phyloP scores from a whole-genome alignment of 2,113 vertebrate species.

The Hydrolagus affinis region DNA sequence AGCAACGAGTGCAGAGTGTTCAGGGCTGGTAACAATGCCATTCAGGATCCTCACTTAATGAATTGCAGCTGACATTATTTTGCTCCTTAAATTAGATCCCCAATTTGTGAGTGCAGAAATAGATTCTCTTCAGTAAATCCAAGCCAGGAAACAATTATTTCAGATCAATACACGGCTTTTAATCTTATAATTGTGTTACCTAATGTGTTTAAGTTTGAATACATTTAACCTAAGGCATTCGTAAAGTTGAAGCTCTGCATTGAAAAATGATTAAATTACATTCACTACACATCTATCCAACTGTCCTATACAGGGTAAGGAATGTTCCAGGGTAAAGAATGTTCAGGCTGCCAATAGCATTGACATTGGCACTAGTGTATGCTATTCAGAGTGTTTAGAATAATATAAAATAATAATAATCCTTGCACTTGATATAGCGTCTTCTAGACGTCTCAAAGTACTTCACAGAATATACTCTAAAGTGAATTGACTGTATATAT shows the following conservation, averaged over 20 bases:
- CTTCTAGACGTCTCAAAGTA: too few species aligned
- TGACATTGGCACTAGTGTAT: too few species aligned
- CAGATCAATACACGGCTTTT: not conserved
- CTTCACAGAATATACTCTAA: too few species aligned
- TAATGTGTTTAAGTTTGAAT: conserved; percentile 2
- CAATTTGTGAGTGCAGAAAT: not conserved
- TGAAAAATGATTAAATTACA: too few species aligned
- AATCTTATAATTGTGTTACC: conserved; percentile 1
- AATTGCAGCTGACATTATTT: not conserved
- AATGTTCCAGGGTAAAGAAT: too few species aligned
- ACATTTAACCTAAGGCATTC: not conserved
- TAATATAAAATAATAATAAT: too few species aligned
- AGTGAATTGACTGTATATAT: too few species aligned
- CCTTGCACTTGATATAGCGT: too few species aligned
- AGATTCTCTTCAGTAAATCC: not conserved
- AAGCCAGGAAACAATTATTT: conserved; percentile 9
- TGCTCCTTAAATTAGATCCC: not conserved
- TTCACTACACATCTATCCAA: too few species aligned
- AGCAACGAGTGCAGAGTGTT: not conserved
- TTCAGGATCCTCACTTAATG: not conserved
- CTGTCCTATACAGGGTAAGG: too few species aligned
- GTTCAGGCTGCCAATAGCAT: too few species aligned
- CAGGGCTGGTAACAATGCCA: not conserved
- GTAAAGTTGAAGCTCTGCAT: not conserved
- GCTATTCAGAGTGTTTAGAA: too few species aligned